Evolutionary conservation across 2,888 invertebrate species (phyloP).

Genomic region (Nasonovia ribisnigri): DNA sequence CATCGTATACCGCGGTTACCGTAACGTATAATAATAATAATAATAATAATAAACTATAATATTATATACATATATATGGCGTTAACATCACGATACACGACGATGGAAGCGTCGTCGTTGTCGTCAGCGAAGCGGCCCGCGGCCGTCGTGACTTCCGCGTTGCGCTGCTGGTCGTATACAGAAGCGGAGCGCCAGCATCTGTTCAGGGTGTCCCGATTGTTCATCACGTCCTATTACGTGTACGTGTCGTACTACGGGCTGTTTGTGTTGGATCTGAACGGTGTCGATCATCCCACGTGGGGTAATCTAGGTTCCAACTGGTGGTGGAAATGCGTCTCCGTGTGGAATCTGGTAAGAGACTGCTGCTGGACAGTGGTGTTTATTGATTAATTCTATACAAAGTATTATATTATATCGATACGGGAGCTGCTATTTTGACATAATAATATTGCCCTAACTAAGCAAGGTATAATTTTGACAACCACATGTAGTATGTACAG

Average conservation of each 20-base stretch:
- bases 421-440: background rate
- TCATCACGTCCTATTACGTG: slow-evolving; percentile 65
- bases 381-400: background rate
- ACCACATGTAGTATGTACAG: background rate
- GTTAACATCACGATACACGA: background rate
- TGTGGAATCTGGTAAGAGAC: slow-evolving; percentile 65
- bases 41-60: background rate
- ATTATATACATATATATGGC: background rate
- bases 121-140: slow-evolving; percentile 7
- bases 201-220: slow-evolving; percentile 50
- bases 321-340: slow-evolving; percentile 66
- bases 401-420: background rate
- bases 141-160: slow-evolving; percentile 2
- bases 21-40: background rate
- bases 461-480: background rate
- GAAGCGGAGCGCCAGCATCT: slow-evolving; percentile 45
- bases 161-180: slow-evolving; percentile 36
- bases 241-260: slow-evolving; percentile 65
- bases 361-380: background rate
- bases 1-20: background rate
- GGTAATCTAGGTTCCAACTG: slow-evolving; percentile 59
- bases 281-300: slow-evolving; percentile 53
- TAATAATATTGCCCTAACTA: background rate
- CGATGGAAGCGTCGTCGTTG: background rate
- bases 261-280: slow-evolving; percentile 62